Percentiles rank a stretch among this genome's conserved stretches.
Conservation (phyloP, 1,140 invertebrate genomes). For the Zaprionus davidi region DNA sequence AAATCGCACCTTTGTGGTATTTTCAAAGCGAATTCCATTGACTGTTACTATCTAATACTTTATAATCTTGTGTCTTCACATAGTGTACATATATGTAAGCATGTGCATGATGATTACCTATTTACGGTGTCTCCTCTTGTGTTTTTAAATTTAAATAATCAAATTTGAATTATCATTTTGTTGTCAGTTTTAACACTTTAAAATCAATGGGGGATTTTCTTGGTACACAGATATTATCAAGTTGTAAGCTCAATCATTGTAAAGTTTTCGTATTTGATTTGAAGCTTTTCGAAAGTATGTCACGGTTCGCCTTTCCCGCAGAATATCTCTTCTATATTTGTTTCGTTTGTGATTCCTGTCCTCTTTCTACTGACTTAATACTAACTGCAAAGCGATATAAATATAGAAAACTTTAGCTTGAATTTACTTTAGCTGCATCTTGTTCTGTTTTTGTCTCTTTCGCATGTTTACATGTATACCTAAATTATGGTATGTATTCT, state of each 20-base stretch:
- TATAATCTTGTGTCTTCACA: not conserved
- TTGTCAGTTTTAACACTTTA: slow-evolving; percentile 1
- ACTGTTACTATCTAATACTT: slow-evolving; percentile 22
- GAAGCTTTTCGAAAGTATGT: not conserved
- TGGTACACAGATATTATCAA: not conserved
- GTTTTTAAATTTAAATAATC: slow-evolving; percentile 8
- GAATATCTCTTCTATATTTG: not conserved
- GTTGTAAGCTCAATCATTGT: not conserved
- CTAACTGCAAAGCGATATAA: no score
- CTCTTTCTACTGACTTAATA: no score
- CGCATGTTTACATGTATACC: no score
- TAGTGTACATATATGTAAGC: not conserved
- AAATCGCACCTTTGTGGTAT: slow-evolving; percentile 31
- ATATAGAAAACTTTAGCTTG: no score
- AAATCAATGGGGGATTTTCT: not conserved
- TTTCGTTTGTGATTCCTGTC: not conserved
- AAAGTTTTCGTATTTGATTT: not conserved
- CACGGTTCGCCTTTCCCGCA: not conserved
- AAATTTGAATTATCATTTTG: slow-evolving; percentile 9
- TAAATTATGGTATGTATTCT: not conserved
- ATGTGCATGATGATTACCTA: not conserved
- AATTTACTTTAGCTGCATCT: no score
- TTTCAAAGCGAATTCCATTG: not conserved
- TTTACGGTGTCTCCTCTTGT: not conserved
- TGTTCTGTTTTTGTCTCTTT: no score